Conservation (phyloP, 1,140 invertebrate species). For the Drosophila kepulauana region DNA sequence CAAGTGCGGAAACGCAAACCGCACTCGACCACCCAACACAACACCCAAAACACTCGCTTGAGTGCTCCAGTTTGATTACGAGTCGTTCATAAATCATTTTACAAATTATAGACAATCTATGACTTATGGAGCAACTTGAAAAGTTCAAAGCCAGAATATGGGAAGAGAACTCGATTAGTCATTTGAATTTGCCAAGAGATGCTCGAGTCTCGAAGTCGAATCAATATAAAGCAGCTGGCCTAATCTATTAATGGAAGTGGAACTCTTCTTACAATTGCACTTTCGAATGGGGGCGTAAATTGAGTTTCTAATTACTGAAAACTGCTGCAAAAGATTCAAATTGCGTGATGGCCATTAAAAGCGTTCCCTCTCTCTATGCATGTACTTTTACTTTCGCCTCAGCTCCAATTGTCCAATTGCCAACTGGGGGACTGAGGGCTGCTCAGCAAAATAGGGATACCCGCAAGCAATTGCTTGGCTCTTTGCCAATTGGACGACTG, state of each 20-base stretch:
- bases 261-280: neutral
- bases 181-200: slow-evolving; percentile 29
- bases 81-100: slow-evolving; percentile 52
- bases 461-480: slow-evolving; percentile 39
- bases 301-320: slow-evolving; percentile 63
- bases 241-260: neutral
- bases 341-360: slow-evolving; percentile 51
- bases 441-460: neutral
- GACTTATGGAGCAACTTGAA: slow-evolving; percentile 32
- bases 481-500: slow-evolving; percentile 43
- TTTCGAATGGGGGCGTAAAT: neutral
- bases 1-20: slow-evolving; percentile 26
- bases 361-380: neutral
- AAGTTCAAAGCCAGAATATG: slow-evolving; percentile 53
- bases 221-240: slow-evolving; percentile 36
- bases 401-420: slow-evolving; percentile 45
- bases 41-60: slow-evolving; percentile 6
- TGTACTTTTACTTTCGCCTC: slow-evolving; percentile 53
- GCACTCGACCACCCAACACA: neutral
- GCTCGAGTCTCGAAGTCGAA: slow-evolving; percentile 5
- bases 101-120: slow-evolving; percentile 61
- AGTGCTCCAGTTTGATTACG: slow-evolving; percentile 11
- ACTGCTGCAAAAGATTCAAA: slow-evolving; percentile 52
- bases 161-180: neutral
- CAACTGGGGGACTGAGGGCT: neutral